Base-by-base conservation (phyloP, 2,797 vertebrate genomes). In the Lacerta viridis region DNA sequence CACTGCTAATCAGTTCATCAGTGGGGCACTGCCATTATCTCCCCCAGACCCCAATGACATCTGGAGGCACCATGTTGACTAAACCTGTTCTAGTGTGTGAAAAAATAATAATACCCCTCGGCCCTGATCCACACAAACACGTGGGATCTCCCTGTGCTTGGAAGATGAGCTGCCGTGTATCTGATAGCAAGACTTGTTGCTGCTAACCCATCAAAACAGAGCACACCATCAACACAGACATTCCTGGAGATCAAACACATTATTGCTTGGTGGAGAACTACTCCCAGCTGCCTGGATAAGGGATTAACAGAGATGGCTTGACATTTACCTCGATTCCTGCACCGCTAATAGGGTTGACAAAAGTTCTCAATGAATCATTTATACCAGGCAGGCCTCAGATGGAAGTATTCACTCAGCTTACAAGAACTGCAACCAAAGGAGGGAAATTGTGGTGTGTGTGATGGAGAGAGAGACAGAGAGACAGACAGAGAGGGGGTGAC, bases 321-420 rank as follows among this genome's bases (percentile, higher is more conserved):
- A 94, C 94, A 96, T 96, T 95, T 96, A 94, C 93, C 95, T 95
- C 89, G 86, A 91, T 93, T 91, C 74, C 15, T 95, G 90, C 90
- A 91, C 87, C 80, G 83, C 89, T 96, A 96, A 96, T 94, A 94
- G 93, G 91, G 84, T 87, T 94, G 94, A 96, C 93, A 93, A 94
- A 95, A 95, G 92, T 90, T 87, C 84, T 91, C 71, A 13, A 94
- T 94, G 94, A 95, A 96, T 96, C 94, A 96, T 96, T 90, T 90
- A 95, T 94, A 27, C 43, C 64, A 72, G 25, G 66, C 92, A 92
- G 90, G 93, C 93, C 77, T 79, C 88, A 87, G 90, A 95, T 84
- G 91, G 93, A 92, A 91, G 90, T 91, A 94, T 93, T 93, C 83
- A 92, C 93, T 89, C 92, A 90, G 88, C 87, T 94, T 87, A 88